Base-by-base conservation (phyloP, 2,888 invertebrate genomes). In the Syrista parreyssii region DNA sequence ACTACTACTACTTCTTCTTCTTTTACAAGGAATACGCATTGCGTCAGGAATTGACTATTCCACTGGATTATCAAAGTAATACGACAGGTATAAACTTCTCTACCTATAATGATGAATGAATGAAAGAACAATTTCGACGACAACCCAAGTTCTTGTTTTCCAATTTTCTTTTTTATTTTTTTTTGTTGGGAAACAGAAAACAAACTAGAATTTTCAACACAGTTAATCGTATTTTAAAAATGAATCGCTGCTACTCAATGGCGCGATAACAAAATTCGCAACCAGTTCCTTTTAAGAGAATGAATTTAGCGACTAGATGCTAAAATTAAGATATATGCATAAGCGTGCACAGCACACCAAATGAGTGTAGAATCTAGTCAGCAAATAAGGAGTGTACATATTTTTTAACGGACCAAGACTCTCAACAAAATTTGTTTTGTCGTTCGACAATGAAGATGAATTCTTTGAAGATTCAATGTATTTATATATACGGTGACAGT, bases 291-390 rank as follows among this genome's bases (percentile, higher is more conserved):
- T 71, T 71, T 71, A 71, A 71, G 71, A 71, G 71, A 71, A 32
- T 71, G 71, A 71, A 3, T 6, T 31, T 71, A 71, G 71, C 71
- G 71, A 71, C 71, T 71, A 71, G 71, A 71, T 32, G 32, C 31
- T 71, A 71, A 71, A 71, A 11, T 71, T 71, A 71, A n/a, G 71
- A 71, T 71, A 71, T 71, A 32, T 33, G 71, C 12, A 31, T 31
- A 31, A 33, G 71, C 71, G 71, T 71, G 71, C 32, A 31, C 12
- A 15, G 71, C 32, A 71, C 71, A 33, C 71, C 81, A 83, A 83
- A 85, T 81, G 84, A 86, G 85, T 88, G 86, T 86, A 82, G 81
- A 85, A 85, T 88, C 87, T 89, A 88, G 86, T 88, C 88, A 88
- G 75, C 76, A 68, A 83, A 80, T n/a, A 11, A 23, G 68, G 72